These are phyloP conservation scores for Simalia tracyae DNA, from an alignment of 2,797 vertebrate species.

Conservation along the genomic window DNA sequence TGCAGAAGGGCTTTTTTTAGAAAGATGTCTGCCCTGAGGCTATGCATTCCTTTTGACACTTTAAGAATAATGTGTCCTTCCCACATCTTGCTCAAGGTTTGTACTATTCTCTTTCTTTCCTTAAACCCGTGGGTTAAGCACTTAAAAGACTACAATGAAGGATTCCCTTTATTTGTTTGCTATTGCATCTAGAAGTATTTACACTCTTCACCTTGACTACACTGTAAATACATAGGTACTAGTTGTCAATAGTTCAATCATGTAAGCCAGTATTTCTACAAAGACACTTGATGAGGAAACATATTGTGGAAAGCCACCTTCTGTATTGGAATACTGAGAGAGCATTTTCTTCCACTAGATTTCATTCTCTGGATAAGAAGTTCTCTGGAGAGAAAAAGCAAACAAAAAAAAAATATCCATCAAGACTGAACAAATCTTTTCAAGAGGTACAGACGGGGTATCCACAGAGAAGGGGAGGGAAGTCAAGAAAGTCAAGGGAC, in stretches of 20 bases:
- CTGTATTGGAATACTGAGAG: background rate
- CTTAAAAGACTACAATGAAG: slow-evolving; percentile 13
- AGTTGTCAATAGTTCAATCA: slow-evolving; percentile 26
- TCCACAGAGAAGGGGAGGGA: background rate
- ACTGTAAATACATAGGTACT: slow-evolving; percentile 29
- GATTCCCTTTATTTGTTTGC: background rate
- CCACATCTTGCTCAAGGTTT: slow-evolving; percentile 41
- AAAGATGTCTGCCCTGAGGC: background rate
- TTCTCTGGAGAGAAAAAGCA: background rate
- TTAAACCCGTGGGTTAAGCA: background rate
- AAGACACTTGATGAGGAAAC: background rate
- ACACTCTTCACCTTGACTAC: slow-evolving; percentile 17
- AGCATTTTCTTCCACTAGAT: background rate
- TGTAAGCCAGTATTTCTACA: background rate
- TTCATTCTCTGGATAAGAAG: background rate
- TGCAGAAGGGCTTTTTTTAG: slow-evolving; percentile 5
- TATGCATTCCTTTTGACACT: slow-evolving; percentile 22
- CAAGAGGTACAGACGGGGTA: background rate
- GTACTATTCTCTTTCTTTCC: background rate
- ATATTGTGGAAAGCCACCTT: background rate
- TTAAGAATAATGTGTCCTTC: slow-evolving; percentile 47
- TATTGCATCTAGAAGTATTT: slow-evolving; percentile 47
- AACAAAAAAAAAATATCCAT: background rate
- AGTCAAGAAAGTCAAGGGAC: background rate
- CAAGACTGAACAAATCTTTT: background rate